Percentiles rank a stretch among this genome's conserved stretches.
phyloP scores from a whole-genome alignment of 2,113 vertebrate genomes.

The Mohoua ochrocephala region DNA sequence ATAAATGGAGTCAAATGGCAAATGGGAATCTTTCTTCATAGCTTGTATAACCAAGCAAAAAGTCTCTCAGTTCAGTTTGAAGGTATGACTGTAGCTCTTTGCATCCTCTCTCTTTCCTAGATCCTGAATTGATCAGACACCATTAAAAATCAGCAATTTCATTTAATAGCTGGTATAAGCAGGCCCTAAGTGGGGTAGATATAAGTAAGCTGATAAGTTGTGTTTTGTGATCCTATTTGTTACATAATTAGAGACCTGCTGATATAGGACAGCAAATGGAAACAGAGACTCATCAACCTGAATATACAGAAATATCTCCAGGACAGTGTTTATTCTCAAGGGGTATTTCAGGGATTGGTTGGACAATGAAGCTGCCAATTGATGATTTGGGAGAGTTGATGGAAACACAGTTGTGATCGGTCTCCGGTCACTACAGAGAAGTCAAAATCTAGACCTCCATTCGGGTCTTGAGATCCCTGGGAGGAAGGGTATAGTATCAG shows the following conservation, averaged over 20 bases:
- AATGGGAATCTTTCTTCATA: background rate
- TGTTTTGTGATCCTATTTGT: background rate
- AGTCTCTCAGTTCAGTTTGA: background rate
- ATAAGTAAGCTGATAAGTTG: background rate
- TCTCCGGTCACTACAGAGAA: background rate
- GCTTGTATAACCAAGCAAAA: background rate
- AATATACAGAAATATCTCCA: background rate
- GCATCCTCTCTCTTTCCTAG: background rate
- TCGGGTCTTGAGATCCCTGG: background rate
- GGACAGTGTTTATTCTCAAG: background rate
- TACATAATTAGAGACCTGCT: too few species aligned
- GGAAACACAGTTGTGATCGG: background rate
- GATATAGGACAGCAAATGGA: background rate
- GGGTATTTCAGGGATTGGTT: background rate
- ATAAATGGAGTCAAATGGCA: background rate
- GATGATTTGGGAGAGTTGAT: background rate
- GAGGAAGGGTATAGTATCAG: background rate
- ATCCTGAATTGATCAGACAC: background rate
- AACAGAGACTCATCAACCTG: background rate
- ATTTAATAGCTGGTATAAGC: background rate
- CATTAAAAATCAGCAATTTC: background rate
- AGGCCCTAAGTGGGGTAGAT: background rate
- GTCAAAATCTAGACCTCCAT: background rate
- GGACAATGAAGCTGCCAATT: background rate
- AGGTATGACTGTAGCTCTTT: background rate